Conservation (phyloP, 2,888 invertebrate species). For the Bugula neritina region DNA sequence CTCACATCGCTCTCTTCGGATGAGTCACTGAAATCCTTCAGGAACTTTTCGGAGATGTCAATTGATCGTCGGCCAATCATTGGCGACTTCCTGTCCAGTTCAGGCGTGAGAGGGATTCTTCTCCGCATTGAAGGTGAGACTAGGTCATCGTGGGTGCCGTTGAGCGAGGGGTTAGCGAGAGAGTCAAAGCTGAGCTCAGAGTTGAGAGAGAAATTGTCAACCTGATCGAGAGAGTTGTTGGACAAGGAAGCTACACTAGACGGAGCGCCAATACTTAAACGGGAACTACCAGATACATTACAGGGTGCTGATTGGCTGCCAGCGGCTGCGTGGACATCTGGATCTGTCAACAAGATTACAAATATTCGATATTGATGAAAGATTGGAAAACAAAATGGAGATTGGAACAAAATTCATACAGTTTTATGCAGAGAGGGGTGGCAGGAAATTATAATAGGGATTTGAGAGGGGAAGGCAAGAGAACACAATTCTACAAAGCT, state of each 20-base stretch:
- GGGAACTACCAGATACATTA: neutral
- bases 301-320: neutral
- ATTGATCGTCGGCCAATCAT: constrained; percentile 20
- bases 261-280: neutral
- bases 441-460: no score
- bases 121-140: neutral
- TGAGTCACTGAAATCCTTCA: constrained; percentile 9
- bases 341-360: neutral
- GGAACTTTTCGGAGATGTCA: constrained; percentile 16
- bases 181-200: neutral
- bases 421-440: no score
- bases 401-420: no score
- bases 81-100: constrained; percentile 3
- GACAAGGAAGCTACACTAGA: neutral
- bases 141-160: neutral
- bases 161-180: neutral
- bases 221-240: neutral
- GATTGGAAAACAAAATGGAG: no score
- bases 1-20: neutral
- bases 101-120: constrained; percentile 3
- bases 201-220: neutral
- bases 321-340: neutral
- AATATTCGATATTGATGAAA: no score
- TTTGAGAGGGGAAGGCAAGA: no score
- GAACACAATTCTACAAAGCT: no score